Evolutionary conservation across 92 coral and sea anemone genomes (phyloP).

Genomic region (Bergia puertoricense): DNA sequence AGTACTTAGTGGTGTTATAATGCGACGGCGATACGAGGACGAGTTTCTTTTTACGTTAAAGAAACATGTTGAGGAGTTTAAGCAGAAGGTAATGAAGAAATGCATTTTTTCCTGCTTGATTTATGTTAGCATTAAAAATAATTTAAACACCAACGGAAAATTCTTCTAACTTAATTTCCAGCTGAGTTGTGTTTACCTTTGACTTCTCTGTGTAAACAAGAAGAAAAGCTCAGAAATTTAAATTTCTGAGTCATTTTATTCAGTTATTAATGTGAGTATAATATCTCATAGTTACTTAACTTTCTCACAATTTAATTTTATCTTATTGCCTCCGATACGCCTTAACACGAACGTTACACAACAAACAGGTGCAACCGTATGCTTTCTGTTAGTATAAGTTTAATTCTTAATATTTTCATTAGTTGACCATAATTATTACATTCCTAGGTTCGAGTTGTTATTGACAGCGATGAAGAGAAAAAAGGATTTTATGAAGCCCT

Average conservation of each 20-base stretch:
- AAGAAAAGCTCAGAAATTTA: neutral
- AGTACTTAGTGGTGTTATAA: neutral
- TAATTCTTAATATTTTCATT: neutral
- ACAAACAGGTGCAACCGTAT: neutral
- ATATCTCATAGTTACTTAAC: too few relatives aligned
- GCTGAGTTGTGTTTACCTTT: neutral
- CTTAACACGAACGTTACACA: too few relatives aligned
- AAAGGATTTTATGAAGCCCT: constrained; percentile 70
- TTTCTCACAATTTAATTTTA: too few relatives aligned
- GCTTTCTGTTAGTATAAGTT: neutral
- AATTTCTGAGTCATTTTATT: too few relatives aligned
- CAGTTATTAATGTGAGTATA: too few relatives aligned
- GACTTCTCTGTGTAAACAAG: neutral
- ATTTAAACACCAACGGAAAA: neutral
- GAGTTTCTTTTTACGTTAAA: constrained; percentile 72
- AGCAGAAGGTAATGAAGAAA: constrained; percentile 69
- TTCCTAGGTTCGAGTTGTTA: constrained; percentile 71
- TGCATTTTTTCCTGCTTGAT: neutral
- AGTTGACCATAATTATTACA: neutral
- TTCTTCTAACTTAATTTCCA: neutral
- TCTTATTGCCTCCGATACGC: too few relatives aligned
- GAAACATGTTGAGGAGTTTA: constrained; percentile 83
- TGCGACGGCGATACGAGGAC: constrained; percentile 84
- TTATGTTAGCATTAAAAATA: neutral
- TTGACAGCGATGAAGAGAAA: constrained; percentile 78